These are phyloP conservation scores for Malthinus seriepunctatus DNA, from an alignment of 2,888 invertebrate genomes.

Conservation along the genomic window DNA sequence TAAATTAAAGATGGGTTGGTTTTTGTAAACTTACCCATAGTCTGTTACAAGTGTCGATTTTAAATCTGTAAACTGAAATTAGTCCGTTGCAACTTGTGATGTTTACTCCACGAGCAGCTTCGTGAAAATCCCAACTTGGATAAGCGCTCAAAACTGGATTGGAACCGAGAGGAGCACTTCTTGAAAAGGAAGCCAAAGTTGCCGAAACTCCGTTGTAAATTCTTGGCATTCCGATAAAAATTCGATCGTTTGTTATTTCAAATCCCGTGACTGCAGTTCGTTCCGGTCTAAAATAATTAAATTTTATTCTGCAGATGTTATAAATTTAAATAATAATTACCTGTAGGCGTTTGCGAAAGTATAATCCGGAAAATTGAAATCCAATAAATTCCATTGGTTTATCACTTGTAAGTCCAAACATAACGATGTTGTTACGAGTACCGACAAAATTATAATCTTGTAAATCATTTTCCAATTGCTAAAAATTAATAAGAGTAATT, in stretches of 20 bases:
- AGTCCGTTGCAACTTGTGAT: constrained; percentile 73
- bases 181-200: constrained; percentile 70
- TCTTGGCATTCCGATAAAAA: constrained; percentile 78
- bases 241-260: constrained; percentile 70
- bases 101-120: constrained; percentile 67
- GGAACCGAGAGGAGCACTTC: constrained; percentile 65
- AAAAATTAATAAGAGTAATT: too few species aligned
- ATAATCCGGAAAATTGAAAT: constrained; percentile 68
- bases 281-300: constrained; percentile 60
- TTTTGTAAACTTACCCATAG: constrained; percentile 63
- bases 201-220: constrained; percentile 76
- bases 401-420: constrained; percentile 59
- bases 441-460: background rate
- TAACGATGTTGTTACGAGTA: background rate
- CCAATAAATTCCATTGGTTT: constrained; percentile 71
- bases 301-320: background rate
- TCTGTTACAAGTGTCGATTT: constrained; percentile 79
- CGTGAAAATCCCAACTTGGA: constrained; percentile 67
- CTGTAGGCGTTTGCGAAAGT: constrained; percentile 42
- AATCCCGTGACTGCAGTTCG: constrained; percentile 79
- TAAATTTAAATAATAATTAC: constrained; percentile 33
- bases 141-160: constrained; percentile 60
- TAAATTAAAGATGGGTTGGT: background rate
- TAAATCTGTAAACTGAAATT: constrained; percentile 77
- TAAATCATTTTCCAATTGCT: background rate